A percentile compares a stretch with the other conserved stretches of the same genome.
Conservation (phyloP, 2,113 vertebrate genomes). For the Bubalus kerabau region DNA sequence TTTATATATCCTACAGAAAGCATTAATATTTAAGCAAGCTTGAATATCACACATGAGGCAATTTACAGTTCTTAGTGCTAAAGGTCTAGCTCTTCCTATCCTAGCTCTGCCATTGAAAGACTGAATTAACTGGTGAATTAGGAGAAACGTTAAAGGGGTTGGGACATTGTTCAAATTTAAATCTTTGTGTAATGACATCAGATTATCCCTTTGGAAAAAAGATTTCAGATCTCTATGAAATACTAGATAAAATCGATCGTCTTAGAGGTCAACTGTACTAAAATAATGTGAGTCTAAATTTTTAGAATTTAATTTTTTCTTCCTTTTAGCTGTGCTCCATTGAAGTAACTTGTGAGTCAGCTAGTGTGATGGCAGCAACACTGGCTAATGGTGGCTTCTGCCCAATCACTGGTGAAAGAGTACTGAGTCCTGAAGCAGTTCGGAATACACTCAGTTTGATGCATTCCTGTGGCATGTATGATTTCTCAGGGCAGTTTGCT, state of each 20-base stretch:
- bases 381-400: conserved; percentile 98
- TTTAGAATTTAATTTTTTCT: neutral
- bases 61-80: neutral
- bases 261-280: neutral
- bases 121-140: neutral
- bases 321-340: conserved; percentile 93
- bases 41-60: neutral
- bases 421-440: conserved; percentile 95
- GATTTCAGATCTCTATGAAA: conserved; percentile 24
- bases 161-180: neutral
- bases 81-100: neutral
- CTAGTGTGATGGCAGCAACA: conserved; percentile 98
- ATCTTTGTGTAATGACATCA: neutral
- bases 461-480: conserved; percentile 99
- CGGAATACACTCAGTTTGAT: conserved; percentile 97
- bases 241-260: neutral
- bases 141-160: conserved; percentile 2
- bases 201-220: neutral
- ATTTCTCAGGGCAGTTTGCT: conserved; percentile 98
- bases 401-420: conserved; percentile 96
- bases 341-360: conserved; percentile 97
- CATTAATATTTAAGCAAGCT: conserved; percentile 29
- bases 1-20: neutral
- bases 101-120: neutral
- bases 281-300: neutral